Conservation (phyloP, 2,113 vertebrate genomes). For the Tiliqua scincoides region DNA sequence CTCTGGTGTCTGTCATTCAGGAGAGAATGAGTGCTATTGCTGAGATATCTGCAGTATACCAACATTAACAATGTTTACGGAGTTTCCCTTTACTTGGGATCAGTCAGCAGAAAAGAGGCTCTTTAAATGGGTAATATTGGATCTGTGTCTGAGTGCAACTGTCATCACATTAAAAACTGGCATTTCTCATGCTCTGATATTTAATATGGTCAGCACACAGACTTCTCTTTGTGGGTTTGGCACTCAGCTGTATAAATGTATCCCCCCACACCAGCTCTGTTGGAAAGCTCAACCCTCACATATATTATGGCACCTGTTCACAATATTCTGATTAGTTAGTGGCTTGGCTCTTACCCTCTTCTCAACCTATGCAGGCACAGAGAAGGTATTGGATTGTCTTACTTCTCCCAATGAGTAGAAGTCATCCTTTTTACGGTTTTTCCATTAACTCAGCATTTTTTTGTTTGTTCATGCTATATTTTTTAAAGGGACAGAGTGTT, state of each 20-base stretch:
- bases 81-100: neutral
- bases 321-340: constrained; percentile 53
- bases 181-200: neutral
- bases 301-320: constrained; percentile 59
- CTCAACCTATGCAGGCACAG: constrained; percentile 32
- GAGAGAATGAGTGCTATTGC: neutral
- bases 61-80: neutral
- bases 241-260: constrained; percentile 43
- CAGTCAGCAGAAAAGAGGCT: neutral
- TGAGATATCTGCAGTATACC: neutral
- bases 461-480: constrained; percentile 19
- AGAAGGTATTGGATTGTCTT: constrained; percentile 44
- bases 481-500: neutral
- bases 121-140: neutral
- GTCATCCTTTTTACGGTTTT: constrained; percentile 32
- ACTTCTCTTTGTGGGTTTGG: constrained; percentile 27
- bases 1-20: too few relatives aligned
- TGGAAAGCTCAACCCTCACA: constrained; percentile 17
- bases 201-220: neutral
- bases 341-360: constrained; percentile 50
- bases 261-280: neutral
- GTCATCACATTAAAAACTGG: constrained; percentile 7
- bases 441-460: constrained; percentile 2
- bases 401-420: constrained; percentile 7
- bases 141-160: constrained; percentile 11